These are phyloP conservation scores for Orchestes rusci DNA, from an alignment of 2,888 invertebrate species.

Conservation along the genomic window DNA sequence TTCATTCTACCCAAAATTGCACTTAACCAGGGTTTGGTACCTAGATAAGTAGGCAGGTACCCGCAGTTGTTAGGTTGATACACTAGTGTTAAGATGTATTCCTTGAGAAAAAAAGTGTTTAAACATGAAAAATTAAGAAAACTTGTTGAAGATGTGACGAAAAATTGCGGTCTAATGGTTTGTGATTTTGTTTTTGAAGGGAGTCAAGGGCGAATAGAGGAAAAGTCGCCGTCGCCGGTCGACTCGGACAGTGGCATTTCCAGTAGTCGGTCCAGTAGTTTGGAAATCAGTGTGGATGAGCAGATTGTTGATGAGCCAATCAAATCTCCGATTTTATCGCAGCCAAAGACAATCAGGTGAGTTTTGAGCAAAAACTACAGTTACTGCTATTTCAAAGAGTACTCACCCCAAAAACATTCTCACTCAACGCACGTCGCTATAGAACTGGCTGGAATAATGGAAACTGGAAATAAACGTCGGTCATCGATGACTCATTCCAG, in stretches of 20 bases:
- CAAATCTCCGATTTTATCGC: slow-evolving; percentile 71
- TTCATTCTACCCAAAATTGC: too few species aligned
- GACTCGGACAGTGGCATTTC: slow-evolving; percentile 42
- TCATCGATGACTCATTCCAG: too few species aligned
- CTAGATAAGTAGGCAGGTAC: too few species aligned
- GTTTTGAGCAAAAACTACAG: too few species aligned
- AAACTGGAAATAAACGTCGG: background rate
- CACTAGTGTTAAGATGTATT: background rate
- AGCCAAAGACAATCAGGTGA: slow-evolving; percentile 75
- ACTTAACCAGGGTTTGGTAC: too few species aligned
- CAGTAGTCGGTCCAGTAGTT: slow-evolving; percentile 18
- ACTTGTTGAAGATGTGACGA: background rate
- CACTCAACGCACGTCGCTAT: too few species aligned
- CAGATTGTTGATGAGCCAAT: slow-evolving; percentile 39
- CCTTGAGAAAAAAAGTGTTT: background rate
- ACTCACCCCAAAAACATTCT: too few species aligned
- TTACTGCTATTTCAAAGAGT: too few species aligned
- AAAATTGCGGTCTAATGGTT: too few species aligned
- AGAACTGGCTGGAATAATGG: too few species aligned
- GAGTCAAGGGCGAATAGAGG: slow-evolving; percentile 12
- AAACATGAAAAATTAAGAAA: background rate
- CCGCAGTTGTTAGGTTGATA: too few species aligned
- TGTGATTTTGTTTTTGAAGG: background rate
- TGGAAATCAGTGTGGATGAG: slow-evolving; percentile 32
- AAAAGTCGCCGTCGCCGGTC: slow-evolving; percentile 32